Evolutionary conservation across 2,797 vertebrate genomes (phyloP), one percentile per base, ranked within the genome.

Genomic region (Sebastes goodei): DNA sequence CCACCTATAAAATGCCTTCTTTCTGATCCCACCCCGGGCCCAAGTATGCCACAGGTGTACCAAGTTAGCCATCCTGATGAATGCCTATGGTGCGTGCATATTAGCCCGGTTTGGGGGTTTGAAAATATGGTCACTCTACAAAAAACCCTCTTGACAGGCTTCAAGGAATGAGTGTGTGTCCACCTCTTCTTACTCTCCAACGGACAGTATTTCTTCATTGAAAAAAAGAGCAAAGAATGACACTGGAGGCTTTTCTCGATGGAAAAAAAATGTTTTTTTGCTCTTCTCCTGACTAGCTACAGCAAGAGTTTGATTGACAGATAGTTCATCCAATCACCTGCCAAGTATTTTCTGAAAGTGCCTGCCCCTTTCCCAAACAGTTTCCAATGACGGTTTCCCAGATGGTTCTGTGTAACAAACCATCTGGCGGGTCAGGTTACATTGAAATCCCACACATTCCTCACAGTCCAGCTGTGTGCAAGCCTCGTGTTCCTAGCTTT

Each of bases 371-470:
- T 52, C 17, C 49, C 49, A n/a, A 52, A 52, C 49, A 53, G 52
- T 53, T 1, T 53, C 52, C 52, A 53, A 21, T n/a, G 9, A 10
- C n/a, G 4, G 52, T n/a, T 21, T 53, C n/a, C 5, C 52, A 53
- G 52, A 53, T 21, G 52, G 52, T 52, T n/a, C 20, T 52, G 49
- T 53, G n/a, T n/a, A 53, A 53, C 52, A 21, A 53, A 21, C 52
- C 52, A 53, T 21, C 52, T 21, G 52, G n/a, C 9, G 9, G n/a
- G 52, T 53, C 52, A 53, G n/a, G n/a, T 53, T 53, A 53, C n/a
- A 38, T 55, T 69, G 15, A 69, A 76, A 70, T 60, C 42, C 42
- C 35, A 53, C 25, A 75, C 10, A 29, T 76, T 80, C 65, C 21
- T 76, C 60, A 55, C 73, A 60, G 60, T 61, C 35, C 60, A 76